Percentiles rank a stretch among this genome's conserved stretches.
These are phyloP conservation scores for Heliconius himera DNA, from an alignment of 1,140 invertebrate species.

Conservation along the genomic window DNA sequence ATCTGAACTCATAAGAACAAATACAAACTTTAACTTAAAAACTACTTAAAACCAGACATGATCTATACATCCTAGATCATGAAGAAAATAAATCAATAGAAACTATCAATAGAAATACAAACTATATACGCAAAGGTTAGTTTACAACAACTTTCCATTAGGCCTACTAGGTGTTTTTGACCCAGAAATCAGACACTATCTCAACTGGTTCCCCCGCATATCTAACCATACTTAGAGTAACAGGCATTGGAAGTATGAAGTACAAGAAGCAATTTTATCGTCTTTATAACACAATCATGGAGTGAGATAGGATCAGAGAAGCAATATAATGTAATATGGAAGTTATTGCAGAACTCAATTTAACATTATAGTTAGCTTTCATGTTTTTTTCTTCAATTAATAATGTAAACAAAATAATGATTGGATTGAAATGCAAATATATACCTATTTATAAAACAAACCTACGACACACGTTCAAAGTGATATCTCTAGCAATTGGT, in stretches of 20 bases:
- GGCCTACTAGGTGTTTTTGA: conserved; percentile 39
- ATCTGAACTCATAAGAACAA: too few relatives aligned
- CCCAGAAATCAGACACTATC: conserved; percentile 38
- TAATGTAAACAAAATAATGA: background rate
- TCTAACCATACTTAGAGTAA: conserved; percentile 40
- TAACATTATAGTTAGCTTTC: background rate
- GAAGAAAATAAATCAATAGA: conserved; percentile 5
- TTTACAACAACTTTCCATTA: conserved; percentile 30
- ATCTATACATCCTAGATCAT: background rate
- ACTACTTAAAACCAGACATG: background rate
- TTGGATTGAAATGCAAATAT: background rate
- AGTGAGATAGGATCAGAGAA: background rate
- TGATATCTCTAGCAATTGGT: too few relatives aligned
- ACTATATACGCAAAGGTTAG: conserved; percentile 28
- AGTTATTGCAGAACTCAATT: background rate
- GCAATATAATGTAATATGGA: background rate
- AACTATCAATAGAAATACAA: background rate
- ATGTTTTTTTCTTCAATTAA: background rate
- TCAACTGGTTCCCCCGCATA: conserved; percentile 35
- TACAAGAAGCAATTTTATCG: conserved; percentile 8
- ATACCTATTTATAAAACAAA: too few relatives aligned
- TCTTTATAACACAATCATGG: conserved; percentile 11
- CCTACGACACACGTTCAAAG: too few relatives aligned
- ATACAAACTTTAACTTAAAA: too few relatives aligned
- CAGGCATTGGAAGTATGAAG: conserved; percentile 31